A percentile compares a stretch with the other conserved stretches of the same genome.
Evolutionary conservation across 2,113 vertebrate genomes (phyloP).

Genomic region (Pelecanus crispus): DNA sequence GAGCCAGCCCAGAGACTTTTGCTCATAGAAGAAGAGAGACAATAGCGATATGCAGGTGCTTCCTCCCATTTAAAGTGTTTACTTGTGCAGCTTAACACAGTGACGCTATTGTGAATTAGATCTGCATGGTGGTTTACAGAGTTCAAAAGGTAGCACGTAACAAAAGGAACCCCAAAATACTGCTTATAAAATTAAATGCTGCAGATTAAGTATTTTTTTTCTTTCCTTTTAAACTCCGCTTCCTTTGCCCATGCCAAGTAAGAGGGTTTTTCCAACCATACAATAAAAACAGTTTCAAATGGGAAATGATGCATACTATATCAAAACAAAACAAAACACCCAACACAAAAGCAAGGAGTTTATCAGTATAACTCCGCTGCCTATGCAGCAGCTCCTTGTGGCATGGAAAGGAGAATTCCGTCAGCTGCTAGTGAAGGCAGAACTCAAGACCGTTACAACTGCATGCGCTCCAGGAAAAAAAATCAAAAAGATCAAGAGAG

Average conservation of each 20-base stretch:
- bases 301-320: constrained; percentile 24
- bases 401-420: neutral
- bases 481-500: neutral
- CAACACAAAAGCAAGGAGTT: neutral
- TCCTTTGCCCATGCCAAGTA: constrained; percentile 29
- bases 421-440: neutral
- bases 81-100: constrained; percentile 14
- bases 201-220: neutral
- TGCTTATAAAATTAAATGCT: constrained; percentile 22
- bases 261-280: constrained; percentile 39
- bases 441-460: neutral
- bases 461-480: neutral
- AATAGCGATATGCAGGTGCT: constrained; percentile 56
- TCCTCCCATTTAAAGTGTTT: constrained; percentile 68
- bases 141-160: constrained; percentile 55
- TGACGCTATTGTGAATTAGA: neutral
- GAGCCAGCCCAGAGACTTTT: neutral
- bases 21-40: constrained; percentile 32
- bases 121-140: neutral
- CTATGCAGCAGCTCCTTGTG: neutral
- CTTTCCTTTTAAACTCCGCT: constrained; percentile 13
- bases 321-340: neutral
- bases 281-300: constrained; percentile 6
- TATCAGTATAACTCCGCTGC: neutral
- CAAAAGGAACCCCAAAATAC: constrained; percentile 47